A percentile compares a stretch with the other conserved stretches of the same genome.
Evolutionary conservation across 2,888 invertebrate species (phyloP).

Genomic region (Hipparchia semele): DNA sequence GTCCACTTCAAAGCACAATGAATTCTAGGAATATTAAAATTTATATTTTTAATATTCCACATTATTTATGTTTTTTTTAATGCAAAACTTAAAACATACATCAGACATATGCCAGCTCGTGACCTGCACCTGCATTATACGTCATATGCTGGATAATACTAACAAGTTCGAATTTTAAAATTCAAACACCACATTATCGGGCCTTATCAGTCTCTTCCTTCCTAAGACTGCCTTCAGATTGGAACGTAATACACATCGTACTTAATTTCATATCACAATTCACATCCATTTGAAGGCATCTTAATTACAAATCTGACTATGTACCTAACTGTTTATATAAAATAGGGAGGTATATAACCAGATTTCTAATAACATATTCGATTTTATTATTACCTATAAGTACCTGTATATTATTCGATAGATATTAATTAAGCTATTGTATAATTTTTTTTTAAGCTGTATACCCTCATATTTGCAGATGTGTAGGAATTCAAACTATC

Average conservation of each 20-base stretch:
- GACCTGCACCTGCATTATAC: conserved; percentile 12
- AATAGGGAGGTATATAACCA: not conserved
- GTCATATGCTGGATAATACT: conserved; percentile 32
- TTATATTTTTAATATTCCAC: not conserved
- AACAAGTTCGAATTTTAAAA: conserved; percentile 27
- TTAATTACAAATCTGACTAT: conserved; percentile 3
- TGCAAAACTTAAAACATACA: not conserved
- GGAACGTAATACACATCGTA: no score
- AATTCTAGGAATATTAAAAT: not conserved
- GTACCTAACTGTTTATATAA: not conserved
- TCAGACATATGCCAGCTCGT: conserved; percentile 17
- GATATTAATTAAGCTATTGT: not conserved
- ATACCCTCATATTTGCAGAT: no score
- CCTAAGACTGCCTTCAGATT: no score
- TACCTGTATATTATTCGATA: conserved; percentile 12
- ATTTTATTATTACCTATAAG: conserved; percentile 12
- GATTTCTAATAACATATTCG: conserved; percentile 14
- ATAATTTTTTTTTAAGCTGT: not conserved
- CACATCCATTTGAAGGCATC: not conserved
- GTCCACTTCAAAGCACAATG: not conserved
- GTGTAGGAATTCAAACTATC: no score
- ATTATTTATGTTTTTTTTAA: no score
- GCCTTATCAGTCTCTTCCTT: conserved; percentile 13
- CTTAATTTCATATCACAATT: no score
- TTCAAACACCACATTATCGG: conserved; percentile 20